Evolutionary conservation across 1,140 invertebrate genomes (phyloP), one percentile per base, ranked within the genome.

Genomic region (Agrilus planipennis): DNA sequence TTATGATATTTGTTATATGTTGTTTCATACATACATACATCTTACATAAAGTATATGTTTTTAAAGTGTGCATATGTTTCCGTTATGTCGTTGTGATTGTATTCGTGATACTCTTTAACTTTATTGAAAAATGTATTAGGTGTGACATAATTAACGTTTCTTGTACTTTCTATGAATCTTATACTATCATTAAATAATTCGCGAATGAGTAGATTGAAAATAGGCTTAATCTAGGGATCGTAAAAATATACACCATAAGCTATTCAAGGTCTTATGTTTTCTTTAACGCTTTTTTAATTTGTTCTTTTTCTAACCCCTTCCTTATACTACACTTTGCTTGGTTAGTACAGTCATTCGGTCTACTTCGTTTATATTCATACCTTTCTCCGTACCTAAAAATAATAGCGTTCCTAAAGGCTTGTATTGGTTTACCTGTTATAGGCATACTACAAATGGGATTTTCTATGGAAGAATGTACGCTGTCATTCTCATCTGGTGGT

Each of bases 61-160:
- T 41, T 37, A 23, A 46, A 19, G 16, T 44, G 22, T 30, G 20
- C 31, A 20, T 34, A 47, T 11, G 41, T 41, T 41, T 50, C 36
- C 9, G 29, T 32, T 39, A 52, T 47, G 9, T 45, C 50, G 5
- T 31, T 42, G 21, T 45, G 44, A 34, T 49, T 51, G 18, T 41
- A 6, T 32, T 32, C 30, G 7, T 32, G 30, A 16, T 32, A 10
- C 6, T 32, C 15, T n/a, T n/a, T n/a, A n/a, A n/a, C n/a, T n/a
- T n/a, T n/a, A n/a, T n/a, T n/a, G n/a, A n/a, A n/a, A n/a, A n/a
- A n/a, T 25, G n/a, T n/a, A n/a, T n/a, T n/a, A n/a, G n/a, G n/a
- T n/a, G n/a, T n/a, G n/a, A n/a, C n/a, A n/a, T n/a, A n/a, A n/a
- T n/a, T n/a, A n/a, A n/a, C n/a, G n/a, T n/a, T n/a, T n/a, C n/a